A percentile compares a stretch with the other conserved stretches of the same genome.
Conservation (phyloP, 2,888 invertebrate genomes). For the Trichopria drosophilae region DNA sequence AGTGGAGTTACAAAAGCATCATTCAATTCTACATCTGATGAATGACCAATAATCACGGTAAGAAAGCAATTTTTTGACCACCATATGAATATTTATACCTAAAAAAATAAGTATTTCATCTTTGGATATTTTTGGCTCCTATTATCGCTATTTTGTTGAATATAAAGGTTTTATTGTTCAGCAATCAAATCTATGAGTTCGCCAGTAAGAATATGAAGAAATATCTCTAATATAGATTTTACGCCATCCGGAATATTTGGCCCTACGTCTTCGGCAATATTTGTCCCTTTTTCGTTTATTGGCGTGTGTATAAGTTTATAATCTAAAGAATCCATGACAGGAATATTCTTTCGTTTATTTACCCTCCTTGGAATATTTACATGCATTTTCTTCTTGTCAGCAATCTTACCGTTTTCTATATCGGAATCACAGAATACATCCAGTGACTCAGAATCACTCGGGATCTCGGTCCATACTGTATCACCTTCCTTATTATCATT, state of each 20-base stretch:
- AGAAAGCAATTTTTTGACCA: slow-evolving; percentile 36
- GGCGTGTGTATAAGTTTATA: no score
- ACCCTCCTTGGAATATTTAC: background rate
- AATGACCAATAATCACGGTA: slow-evolving; percentile 40
- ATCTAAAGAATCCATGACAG: no score
- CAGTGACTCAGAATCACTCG: no score
- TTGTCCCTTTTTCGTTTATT: background rate
- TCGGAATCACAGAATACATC: background rate
- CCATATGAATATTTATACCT: no score
- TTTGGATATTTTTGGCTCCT: no score
- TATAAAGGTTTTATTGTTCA: background rate
- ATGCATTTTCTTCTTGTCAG: background rate
- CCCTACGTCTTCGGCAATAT: background rate
- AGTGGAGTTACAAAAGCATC: background rate
- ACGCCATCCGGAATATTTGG: background rate
- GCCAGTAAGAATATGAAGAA: background rate
- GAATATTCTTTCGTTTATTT: background rate
- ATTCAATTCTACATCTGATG: slow-evolving; percentile 7
- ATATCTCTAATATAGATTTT: background rate
- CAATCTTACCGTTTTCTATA: background rate
- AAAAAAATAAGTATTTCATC: no score
- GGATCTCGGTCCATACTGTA: background rate
- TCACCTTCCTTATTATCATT: no score
- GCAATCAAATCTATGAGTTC: background rate
- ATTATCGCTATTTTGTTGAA: no score